Base-by-base conservation (phyloP, 1,140 invertebrate species). In the Achroia grisella region DNA sequence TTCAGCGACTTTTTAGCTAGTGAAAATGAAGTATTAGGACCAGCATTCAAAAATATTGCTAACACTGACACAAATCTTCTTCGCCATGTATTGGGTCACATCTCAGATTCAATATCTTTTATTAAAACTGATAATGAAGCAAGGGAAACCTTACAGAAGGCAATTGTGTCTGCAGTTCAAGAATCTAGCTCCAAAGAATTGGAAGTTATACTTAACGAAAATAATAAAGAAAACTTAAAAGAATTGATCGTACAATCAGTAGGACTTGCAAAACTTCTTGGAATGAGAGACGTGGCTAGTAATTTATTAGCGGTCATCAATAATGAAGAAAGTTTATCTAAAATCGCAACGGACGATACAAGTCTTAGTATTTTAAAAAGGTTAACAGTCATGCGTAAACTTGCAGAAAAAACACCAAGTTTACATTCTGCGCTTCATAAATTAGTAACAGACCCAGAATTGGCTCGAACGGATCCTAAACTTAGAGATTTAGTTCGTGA, bases 361-460 rank as follows among this genome's bases (percentile, higher is more conserved):
- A 90, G 89, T 1, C 62, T 92, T 33, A 90, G 90, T 41, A 91
- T 94, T 49, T 71, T 95, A n/a, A 90, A 90, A 71, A 86, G 93
- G 44, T 71, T 93, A 15, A 90, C 90, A 2, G 87, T 94, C 0
- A 93, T 94, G 87, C 86, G 90, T 42, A 90, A 93, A 71, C 76
- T 94, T 0, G 91, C 92, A 0, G 91, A 92, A 43, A 86, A 89
- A 55, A 88, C 89, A 31, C 91, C 91, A 2, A 88, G 87, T 8
- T 87, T 91, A 39, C 79, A 88, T 35, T 86, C 79, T 8, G 90
- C 91, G 0, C 73, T 93, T 10, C 73, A 82, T 12, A 88, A 90
- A 54, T 68, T 93, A 30, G 88, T 88, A 59, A 88, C 87, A 12
- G 89, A 93, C 66, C 90, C 91, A 11, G 89, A 91, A 53, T 73